Percentiles rank a stretch among this genome's conserved stretches.
These are phyloP conservation scores for Cyphomyrus discorhynchus DNA, from an alignment of 2,113 vertebrate species.

Conservation along the genomic window DNA sequence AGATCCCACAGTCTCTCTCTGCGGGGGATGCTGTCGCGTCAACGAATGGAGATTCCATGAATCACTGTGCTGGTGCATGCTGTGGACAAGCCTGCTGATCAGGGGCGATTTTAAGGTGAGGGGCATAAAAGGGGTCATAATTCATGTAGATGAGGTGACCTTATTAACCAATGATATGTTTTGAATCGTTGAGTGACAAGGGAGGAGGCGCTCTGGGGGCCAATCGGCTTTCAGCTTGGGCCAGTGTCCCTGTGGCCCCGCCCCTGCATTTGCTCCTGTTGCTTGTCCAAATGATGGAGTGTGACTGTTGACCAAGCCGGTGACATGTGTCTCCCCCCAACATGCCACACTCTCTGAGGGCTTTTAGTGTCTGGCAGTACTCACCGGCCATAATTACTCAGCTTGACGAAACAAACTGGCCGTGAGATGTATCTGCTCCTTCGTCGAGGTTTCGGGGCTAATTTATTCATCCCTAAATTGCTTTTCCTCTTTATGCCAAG, in stretches of 20 bases:
- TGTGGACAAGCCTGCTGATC: not conserved
- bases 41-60: not conserved
- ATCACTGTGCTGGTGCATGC: not conserved
- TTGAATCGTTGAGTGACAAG: not conserved
- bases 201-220: not conserved
- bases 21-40: not conserved
- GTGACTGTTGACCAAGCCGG: not conserved
- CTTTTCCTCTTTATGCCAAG: conserved; percentile 34
- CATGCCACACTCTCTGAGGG: conserved; percentile 2
- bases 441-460: conserved; percentile 18
- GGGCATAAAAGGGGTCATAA: not conserved
- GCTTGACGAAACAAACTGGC: conserved; percentile 18
- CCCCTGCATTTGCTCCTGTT: not conserved
- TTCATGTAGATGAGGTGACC: not conserved
- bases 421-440: conserved; percentile 24
- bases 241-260: not conserved
- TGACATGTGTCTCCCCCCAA: not conserved
- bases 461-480: conserved; percentile 44
- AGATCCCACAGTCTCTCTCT: not conserved
- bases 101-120: not conserved
- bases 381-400: conserved; percentile 38
- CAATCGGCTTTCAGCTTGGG: not conserved
- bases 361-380: conserved; percentile 29
- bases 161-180: not conserved
- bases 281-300: not conserved